phyloP scores from a whole-genome alignment of 2,797 vertebrate species.

The Gymnoscopelus braueri region DNA sequence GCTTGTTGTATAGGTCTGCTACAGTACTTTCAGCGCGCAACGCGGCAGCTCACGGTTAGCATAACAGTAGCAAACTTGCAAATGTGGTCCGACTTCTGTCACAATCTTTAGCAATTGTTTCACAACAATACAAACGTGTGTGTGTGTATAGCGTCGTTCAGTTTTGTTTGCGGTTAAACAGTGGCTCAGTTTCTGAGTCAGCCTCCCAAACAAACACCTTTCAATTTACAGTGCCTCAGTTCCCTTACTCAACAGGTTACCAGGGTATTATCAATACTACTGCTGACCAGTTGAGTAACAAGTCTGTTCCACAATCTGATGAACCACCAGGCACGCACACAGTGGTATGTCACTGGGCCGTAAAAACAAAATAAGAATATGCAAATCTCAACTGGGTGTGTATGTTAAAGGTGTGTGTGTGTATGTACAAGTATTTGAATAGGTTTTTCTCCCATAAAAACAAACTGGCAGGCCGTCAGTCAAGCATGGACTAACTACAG shows the following conservation, averaged over 20 bases:
- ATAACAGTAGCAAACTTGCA: neutral
- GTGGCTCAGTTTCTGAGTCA: neutral
- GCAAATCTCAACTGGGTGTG: conserved; percentile 27
- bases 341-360: conserved; percentile 14
- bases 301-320: neutral
- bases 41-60: conserved; percentile 3
- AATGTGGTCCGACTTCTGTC: conserved; percentile 11
- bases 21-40: too few relatives aligned
- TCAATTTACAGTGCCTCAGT: conserved; percentile 5
- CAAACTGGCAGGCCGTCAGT: conserved; percentile 3
- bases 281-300: neutral
- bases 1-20: too few relatives aligned
- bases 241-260: conserved; percentile 5
- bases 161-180: too few relatives aligned
- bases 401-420: conserved; percentile 1
- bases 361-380: conserved; percentile 5
- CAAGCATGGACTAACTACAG: conserved; percentile 3
- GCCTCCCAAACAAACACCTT: neutral
- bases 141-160: too few relatives aligned
- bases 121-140: neutral
- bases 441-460: neutral
- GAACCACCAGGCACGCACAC: conserved; percentile 19
- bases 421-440: conserved; percentile 24
- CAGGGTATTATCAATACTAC: neutral
- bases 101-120: neutral